These are phyloP conservation scores for Bombus sibiricus DNA, from an alignment of 1,140 invertebrate species.

Conservation along the genomic window DNA sequence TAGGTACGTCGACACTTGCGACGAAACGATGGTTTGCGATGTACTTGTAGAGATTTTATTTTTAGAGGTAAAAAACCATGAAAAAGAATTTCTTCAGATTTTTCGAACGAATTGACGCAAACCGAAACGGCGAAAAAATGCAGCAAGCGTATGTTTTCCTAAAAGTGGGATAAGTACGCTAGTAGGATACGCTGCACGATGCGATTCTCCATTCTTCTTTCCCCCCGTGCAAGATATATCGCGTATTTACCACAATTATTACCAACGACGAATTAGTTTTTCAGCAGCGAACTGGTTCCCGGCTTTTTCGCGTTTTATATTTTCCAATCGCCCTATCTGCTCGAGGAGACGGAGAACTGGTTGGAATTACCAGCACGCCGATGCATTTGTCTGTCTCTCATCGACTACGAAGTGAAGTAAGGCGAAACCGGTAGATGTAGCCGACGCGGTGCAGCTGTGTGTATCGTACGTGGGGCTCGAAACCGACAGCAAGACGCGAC, in stretches of 20 bases:
- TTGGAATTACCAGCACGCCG: constrained; percentile 13
- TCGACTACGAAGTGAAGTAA: constrained; percentile 21
- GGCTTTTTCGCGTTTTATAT: neutral
- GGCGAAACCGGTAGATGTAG: constrained; percentile 12
- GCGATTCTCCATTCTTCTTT: neutral
- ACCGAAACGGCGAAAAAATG: no score
- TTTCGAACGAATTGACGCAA: no score
- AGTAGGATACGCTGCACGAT: no score
- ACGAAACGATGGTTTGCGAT: no score
- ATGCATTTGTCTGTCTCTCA: constrained; percentile 38
- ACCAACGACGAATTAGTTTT: neutral
- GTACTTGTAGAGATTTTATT: no score
- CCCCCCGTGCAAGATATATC: neutral
- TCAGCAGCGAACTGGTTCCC: neutral
- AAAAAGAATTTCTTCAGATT: no score
- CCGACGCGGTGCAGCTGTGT: neutral
- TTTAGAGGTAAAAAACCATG: no score
- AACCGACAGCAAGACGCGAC: neutral
- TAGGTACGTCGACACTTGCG: no score
- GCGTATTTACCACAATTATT: no score
- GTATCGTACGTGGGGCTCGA: neutral
- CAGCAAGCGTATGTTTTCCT: no score
- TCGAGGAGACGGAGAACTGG: neutral
- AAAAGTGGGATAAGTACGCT: no score
- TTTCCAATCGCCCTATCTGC: neutral